Evolutionary conservation across 1,140 invertebrate genomes (phyloP).

Genomic region (Cherax quadricarinatus): DNA sequence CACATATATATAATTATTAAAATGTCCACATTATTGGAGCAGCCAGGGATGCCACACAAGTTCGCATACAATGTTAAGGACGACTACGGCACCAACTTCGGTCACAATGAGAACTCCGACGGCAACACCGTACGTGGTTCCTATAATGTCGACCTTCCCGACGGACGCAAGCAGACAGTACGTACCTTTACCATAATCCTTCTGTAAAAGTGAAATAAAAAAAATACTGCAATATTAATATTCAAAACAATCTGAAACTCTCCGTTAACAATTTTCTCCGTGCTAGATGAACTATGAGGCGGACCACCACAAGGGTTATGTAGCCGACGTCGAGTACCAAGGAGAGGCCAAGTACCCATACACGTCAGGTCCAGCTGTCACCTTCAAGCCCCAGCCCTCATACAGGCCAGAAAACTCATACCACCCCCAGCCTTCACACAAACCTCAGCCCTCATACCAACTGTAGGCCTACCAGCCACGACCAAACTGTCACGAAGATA

Average conservation of each 20-base stretch:
- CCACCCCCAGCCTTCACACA: not conserved
- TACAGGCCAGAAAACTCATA: constrained; percentile 1
- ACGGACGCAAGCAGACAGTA: constrained; percentile 74
- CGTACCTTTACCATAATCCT: not conserved
- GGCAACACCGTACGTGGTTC: constrained; percentile 73
- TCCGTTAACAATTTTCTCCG: not conserved
- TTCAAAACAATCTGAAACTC: not conserved
- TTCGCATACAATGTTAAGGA: constrained; percentile 73
- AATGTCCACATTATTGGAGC: no score
- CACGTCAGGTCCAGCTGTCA: constrained; percentile 57
- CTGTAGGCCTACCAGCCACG: no score
- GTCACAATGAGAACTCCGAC: constrained; percentile 73
- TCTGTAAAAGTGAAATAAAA: not conserved
- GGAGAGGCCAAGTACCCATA: constrained; percentile 73
- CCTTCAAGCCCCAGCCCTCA: constrained; percentile 62
- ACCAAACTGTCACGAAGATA: no score
- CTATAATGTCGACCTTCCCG: constrained; percentile 74
- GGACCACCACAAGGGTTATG: constrained; percentile 75
- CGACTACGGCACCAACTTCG: constrained; percentile 73
- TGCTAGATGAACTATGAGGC: constrained; percentile 70
- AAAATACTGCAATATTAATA: not conserved
- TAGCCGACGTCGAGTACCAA: constrained; percentile 74
- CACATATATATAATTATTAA: no score
- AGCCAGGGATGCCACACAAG: constrained; percentile 69
- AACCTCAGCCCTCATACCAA: not conserved